phyloP scores from a whole-genome alignment of 2,888 invertebrate genomes.

The Polydrusus cervinus region DNA sequence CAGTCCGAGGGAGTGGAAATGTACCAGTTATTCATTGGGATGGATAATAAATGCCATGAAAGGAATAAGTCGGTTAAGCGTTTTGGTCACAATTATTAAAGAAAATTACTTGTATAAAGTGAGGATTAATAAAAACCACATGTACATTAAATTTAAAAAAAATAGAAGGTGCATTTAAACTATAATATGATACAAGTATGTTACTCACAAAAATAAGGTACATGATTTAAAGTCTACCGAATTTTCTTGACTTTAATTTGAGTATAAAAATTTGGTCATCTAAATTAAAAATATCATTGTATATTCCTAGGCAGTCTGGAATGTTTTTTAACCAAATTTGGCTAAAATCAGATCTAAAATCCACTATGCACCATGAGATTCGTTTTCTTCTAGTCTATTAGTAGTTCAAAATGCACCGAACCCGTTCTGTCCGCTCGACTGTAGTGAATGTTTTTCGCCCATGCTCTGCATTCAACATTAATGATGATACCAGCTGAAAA shows the following conservation, averaged over 20 bases:
- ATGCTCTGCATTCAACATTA: conserved; percentile 90
- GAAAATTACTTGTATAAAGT: too few species aligned
- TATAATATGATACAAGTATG: too few species aligned
- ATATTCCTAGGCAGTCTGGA: conserved; percentile 19
- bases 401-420: conserved; percentile 80
- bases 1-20: too few species aligned
- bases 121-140: too few species aligned
- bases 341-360: conserved; percentile 15
- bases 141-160: too few species aligned
- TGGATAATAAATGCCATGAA: too few species aligned
- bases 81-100: too few species aligned
- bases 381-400: conserved; percentile 74
- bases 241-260: not conserved
- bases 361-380: not conserved
- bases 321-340: conserved; percentile 12
- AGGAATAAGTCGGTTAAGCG: too few species aligned
- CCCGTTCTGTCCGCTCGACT: conserved; percentile 77
- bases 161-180: too few species aligned
- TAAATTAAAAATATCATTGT: not conserved
- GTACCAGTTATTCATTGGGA: too few species aligned
- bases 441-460: conserved; percentile 90
- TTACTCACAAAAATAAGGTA: too few species aligned
- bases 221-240: too few species aligned
- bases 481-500: conserved; percentile 75
- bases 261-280: not conserved